These are phyloP conservation scores for Phoxinus phoxinus DNA, from an alignment of 2,113 vertebrate species.

Conservation along the genomic window DNA sequence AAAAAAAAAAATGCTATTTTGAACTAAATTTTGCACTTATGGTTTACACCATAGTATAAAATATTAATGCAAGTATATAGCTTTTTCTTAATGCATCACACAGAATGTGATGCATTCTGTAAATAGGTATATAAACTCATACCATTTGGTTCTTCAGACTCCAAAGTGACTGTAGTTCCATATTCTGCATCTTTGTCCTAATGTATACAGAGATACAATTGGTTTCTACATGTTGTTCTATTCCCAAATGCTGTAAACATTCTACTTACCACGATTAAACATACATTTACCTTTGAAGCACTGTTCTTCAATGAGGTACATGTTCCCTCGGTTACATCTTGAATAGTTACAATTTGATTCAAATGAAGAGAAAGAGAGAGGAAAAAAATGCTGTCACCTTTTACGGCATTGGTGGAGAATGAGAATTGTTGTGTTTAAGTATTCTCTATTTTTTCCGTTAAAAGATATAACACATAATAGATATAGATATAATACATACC, in stretches of 20 bases:
- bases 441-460: background rate
- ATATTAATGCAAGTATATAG: background rate
- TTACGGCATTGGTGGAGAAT: background rate
- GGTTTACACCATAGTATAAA: background rate
- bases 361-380: background rate
- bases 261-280: background rate
- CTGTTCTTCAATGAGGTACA: background rate
- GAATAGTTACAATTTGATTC: background rate
- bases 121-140: background rate
- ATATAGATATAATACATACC: background rate
- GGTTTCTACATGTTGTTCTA: background rate
- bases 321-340: background rate
- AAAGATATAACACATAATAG: background rate
- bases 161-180: background rate
- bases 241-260: background rate
- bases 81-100: no score
- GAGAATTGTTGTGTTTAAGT: background rate
- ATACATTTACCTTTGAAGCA: constrained; percentile 5
- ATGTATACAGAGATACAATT: background rate
- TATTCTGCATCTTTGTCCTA: constrained; percentile 4
- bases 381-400: background rate
- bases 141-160: constrained; percentile 28
- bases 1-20: background rate
- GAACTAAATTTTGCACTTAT: background rate
- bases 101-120: background rate